These are phyloP conservation scores for Zosterops borbonicus DNA, from an alignment of 2,113 vertebrate genomes.

Conservation along the genomic window DNA sequence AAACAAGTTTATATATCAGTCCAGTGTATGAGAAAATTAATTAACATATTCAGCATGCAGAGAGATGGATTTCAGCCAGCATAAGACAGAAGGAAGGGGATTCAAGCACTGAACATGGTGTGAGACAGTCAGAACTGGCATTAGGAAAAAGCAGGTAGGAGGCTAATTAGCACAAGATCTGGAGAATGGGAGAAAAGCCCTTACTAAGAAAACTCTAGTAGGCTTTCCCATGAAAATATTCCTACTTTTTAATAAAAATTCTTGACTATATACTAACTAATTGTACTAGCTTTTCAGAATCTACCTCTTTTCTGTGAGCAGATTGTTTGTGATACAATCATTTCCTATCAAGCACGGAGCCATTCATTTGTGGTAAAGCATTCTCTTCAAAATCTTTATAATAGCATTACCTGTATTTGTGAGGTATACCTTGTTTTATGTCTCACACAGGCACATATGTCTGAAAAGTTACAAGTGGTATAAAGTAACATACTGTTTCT, in stretches of 20 bases:
- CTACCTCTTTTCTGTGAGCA: neutral
- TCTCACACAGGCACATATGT: neutral
- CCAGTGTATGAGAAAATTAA: conserved; percentile 25
- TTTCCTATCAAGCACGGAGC: neutral
- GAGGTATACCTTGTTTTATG: neutral
- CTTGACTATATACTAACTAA: neutral
- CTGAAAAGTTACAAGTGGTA: neutral
- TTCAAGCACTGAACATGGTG: conserved; percentile 25
- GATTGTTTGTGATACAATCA: neutral
- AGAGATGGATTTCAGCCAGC: conserved; percentile 58
- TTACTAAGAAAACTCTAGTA: neutral
- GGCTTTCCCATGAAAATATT: neutral
- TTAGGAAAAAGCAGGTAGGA: conserved; percentile 42
- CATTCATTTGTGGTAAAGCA: neutral
- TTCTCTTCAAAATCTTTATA: neutral
- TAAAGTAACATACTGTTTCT: neutral
- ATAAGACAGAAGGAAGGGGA: conserved; percentile 61
- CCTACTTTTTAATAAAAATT: neutral
- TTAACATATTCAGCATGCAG: conserved; percentile 51
- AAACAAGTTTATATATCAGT: neutral
- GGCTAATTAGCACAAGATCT: conserved; percentile 42
- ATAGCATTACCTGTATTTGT: neutral
- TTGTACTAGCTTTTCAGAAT: neutral
- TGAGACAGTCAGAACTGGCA: conserved; percentile 55
- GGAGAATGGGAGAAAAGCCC: conserved; percentile 22